A percentile compares a stretch with the other conserved stretches of the same genome.
Evolutionary conservation across 2,113 vertebrate genomes (phyloP).

Genomic region (Neofelis nebulosa): DNA sequence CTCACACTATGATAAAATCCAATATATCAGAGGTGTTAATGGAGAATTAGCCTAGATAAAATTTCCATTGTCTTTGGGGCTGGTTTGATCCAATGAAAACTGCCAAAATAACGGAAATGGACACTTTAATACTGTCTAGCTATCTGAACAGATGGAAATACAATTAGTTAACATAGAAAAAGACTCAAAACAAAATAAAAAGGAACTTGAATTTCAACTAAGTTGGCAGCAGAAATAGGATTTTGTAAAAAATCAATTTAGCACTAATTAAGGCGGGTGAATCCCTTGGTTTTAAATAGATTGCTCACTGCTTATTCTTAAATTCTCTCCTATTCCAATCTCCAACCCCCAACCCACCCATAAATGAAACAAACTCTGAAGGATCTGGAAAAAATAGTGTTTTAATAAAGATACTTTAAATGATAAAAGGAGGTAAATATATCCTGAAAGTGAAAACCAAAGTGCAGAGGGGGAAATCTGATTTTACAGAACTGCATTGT

Average conservation of each 20-base stretch:
- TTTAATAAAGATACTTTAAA: slow-evolving; percentile 76
- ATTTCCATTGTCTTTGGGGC: background rate
- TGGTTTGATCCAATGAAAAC: slow-evolving; percentile 28
- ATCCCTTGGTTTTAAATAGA: slow-evolving; percentile 64
- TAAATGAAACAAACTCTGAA: slow-evolving; percentile 57
- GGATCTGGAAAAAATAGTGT: slow-evolving; percentile 55
- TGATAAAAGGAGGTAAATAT: slow-evolving; percentile 69
- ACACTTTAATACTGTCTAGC: background rate
- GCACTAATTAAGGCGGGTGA: slow-evolving; percentile 53
- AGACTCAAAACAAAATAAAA: slow-evolving; percentile 40
- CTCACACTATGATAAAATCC: too few species aligned
- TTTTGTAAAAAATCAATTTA: slow-evolving; percentile 72
- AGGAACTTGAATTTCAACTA: slow-evolving; percentile 62
- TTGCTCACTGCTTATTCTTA: slow-evolving; percentile 51
- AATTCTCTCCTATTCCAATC: slow-evolving; percentile 29
- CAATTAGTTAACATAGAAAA: slow-evolving; percentile 48
- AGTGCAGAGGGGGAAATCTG: slow-evolving; percentile 62
- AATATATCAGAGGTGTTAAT: background rate
- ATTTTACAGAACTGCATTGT: slow-evolving; percentile 72
- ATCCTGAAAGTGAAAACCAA: slow-evolving; percentile 75
- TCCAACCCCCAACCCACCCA: background rate
- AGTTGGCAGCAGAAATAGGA: slow-evolving; percentile 53
- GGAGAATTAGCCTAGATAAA: background rate
- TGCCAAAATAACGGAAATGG: slow-evolving; percentile 9
- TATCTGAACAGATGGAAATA: slow-evolving; percentile 50